Evolutionary conservation across 2,888 invertebrate species (phyloP).

Genomic region (Pocota personata): DNA sequence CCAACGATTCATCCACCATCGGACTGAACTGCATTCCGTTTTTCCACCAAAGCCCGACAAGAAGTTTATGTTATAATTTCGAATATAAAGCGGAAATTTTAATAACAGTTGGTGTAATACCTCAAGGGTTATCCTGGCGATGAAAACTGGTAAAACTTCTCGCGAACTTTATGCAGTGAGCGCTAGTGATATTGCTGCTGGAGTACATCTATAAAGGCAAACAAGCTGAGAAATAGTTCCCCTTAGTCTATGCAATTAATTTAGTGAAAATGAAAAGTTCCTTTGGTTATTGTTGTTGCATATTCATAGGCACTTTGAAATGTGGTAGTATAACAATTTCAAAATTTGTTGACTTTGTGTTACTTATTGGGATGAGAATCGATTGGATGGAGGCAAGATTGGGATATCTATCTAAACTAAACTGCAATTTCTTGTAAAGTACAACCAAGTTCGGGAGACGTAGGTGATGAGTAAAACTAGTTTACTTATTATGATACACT

Average conservation of each 20-base stretch:
- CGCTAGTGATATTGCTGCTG: neutral
- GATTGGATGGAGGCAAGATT: too few species aligned
- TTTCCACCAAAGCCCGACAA: neutral
- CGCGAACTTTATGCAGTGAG: constrained; percentile 17
- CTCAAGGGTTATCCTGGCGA: constrained; percentile 47
- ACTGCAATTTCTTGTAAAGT: too few species aligned
- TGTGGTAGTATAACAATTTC: constrained; percentile 31
- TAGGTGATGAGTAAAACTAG: too few species aligned
- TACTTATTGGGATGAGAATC: too few species aligned
- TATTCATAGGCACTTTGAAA: constrained; percentile 37
- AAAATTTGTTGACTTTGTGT: neutral
- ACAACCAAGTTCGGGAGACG: too few species aligned
- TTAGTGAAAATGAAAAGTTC: constrained; percentile 31
- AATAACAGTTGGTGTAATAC: constrained; percentile 58
- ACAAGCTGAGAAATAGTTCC: constrained; percentile 24
- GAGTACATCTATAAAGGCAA: constrained; percentile 24
- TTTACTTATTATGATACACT: too few species aligned
- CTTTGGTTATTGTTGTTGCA: constrained; percentile 54
- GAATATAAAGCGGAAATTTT: constrained; percentile 48
- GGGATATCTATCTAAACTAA: too few species aligned
- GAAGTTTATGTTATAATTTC: constrained; percentile 46
- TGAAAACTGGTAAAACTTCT: constrained; percentile 49
- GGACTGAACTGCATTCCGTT: neutral
- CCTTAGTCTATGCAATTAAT: constrained; percentile 52
- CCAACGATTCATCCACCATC: constrained; percentile 7